Evolutionary conservation across 2,797 vertebrate genomes (phyloP).

Genomic region (Hemitrygon akajei): DNA sequence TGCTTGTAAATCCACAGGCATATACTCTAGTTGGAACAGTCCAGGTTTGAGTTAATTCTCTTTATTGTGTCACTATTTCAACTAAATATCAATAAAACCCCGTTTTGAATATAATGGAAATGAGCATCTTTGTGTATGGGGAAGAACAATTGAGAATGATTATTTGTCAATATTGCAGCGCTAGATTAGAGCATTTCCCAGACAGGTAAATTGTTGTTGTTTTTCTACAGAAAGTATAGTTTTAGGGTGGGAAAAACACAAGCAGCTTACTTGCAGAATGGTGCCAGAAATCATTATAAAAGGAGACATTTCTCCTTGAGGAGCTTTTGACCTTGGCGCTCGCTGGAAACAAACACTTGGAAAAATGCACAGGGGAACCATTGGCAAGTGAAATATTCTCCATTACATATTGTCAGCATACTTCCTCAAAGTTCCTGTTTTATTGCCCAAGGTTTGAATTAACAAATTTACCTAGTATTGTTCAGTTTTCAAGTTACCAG

Average conservation of each 20-base stretch:
- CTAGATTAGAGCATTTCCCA: neutral
- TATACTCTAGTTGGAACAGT: neutral
- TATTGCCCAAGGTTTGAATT: neutral
- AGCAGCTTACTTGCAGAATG: neutral
- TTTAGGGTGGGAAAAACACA: neutral
- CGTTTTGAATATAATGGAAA: neutral
- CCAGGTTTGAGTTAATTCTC: neutral
- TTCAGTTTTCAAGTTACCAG: neutral
- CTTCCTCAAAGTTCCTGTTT: neutral
- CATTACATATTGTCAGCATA: neutral
- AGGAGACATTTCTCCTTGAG: neutral
- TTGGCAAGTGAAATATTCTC: neutral
- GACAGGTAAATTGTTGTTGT: neutral
- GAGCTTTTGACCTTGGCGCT: neutral
- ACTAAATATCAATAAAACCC: neutral
- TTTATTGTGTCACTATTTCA: neutral
- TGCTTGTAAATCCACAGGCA: slow-evolving; percentile 7
- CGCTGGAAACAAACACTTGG: neutral
- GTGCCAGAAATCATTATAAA: neutral
- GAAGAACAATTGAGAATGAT: neutral
- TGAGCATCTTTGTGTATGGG: neutral
- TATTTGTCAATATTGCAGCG: neutral
- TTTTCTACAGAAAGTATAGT: neutral
- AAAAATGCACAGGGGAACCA: slow-evolving; percentile 4
- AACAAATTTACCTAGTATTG: neutral